Evolutionary conservation across 1,140 invertebrate species (phyloP).

Genomic region (Radopholus similis): DNA sequence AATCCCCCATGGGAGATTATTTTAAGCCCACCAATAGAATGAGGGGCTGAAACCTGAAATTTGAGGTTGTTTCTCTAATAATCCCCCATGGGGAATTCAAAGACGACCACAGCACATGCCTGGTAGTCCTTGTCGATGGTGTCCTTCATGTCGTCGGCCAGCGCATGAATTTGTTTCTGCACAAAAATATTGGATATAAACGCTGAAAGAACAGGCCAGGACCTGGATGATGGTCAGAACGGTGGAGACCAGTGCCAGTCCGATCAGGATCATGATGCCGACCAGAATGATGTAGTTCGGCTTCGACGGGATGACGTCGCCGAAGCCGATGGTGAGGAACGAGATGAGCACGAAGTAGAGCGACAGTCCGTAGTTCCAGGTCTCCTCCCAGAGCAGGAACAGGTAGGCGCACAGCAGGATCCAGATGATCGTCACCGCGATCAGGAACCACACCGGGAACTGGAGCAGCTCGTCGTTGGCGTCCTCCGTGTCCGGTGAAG

Average conservation of each 20-base stretch:
- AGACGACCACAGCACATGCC: no score
- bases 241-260: constrained; percentile 46
- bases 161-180: constrained; percentile 51
- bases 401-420: constrained; percentile 46
- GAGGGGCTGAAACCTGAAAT: no score
- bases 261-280: constrained; percentile 42
- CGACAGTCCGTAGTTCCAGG: constrained; percentile 41
- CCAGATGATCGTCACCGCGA: constrained; percentile 44
- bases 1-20: no score
- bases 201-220: no score
- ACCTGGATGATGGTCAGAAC: constrained; percentile 46
- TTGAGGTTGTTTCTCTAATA: no score
- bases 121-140: constrained; percentile 49
- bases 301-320: constrained; percentile 44
- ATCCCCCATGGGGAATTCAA: no score
- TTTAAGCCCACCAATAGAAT: no score
- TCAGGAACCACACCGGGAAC: constrained; percentile 45
- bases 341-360: constrained; percentile 48
- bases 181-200: no score
- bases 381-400: constrained; percentile 45
- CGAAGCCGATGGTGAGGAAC: constrained; percentile 46
- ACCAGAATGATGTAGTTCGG: constrained; percentile 43
- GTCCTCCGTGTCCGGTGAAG: constrained; percentile 31
- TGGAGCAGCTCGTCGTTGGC: constrained; percentile 30
- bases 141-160: constrained; percentile 41